Evolutionary conservation across 1,140 invertebrate genomes (phyloP).

Genomic region (Linepithema humile): DNA sequence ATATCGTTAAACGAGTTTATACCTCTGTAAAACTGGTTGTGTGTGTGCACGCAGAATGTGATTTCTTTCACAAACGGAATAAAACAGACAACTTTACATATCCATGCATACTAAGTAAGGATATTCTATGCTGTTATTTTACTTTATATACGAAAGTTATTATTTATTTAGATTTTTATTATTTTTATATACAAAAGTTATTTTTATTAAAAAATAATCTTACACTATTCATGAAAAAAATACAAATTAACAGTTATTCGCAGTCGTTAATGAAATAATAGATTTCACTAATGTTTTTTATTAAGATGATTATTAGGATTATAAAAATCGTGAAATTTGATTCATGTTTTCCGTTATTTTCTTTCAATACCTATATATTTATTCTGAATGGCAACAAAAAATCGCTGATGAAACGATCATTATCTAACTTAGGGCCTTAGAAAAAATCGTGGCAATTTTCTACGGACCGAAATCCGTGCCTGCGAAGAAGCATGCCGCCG

Average conservation of each 20-base stretch:
- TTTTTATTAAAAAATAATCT: not conserved
- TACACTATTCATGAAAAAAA: not conserved
- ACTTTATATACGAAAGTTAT: no score
- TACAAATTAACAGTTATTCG: not conserved
- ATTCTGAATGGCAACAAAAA: not conserved
- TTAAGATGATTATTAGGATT: not conserved
- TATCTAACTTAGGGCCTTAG: not conserved
- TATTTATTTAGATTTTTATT: no score
- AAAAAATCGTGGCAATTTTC: slow-evolving; percentile 8
- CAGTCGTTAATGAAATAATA: not conserved
- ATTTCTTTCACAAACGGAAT: not conserved
- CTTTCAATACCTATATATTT: not conserved
- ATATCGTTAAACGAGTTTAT: slow-evolving; percentile 19
- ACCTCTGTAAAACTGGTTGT: slow-evolving; percentile 16
- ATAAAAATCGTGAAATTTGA: not conserved
- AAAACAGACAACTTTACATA: not conserved
- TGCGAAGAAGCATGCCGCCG: slow-evolving; percentile 56
- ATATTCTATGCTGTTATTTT: not conserved
- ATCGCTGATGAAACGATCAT: not conserved
- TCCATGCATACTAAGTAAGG: not conserved
- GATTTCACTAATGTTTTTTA: not conserved
- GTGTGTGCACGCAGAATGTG: not conserved
- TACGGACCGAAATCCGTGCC: slow-evolving; percentile 27
- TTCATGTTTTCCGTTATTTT: not conserved
- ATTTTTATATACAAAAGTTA: not conserved